phyloP scores from a whole-genome alignment of 1,140 invertebrate genomes.

The Lerema accius region DNA sequence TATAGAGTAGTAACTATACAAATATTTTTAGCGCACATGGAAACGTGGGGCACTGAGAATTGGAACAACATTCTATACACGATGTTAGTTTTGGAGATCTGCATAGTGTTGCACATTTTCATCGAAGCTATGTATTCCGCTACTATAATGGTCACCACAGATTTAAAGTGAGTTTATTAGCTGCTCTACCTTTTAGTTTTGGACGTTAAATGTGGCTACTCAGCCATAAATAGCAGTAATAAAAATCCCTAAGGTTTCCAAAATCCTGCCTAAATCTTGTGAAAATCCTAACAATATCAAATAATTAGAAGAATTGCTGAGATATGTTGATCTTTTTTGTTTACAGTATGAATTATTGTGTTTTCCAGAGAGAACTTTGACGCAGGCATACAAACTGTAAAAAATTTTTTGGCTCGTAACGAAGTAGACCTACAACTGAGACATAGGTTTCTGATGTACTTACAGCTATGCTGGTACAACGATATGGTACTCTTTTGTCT shows the following conservation, averaged over 20 bases:
- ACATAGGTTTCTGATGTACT: constrained; percentile 60
- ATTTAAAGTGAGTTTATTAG: constrained; percentile 50
- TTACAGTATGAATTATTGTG: not conserved
- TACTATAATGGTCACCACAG: constrained; percentile 70
- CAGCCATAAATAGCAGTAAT: not conserved
- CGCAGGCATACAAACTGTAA: constrained; percentile 54
- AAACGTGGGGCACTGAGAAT: constrained; percentile 41
- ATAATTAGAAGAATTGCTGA: too few species aligned
- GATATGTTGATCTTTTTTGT: too few species aligned
- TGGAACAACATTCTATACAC: constrained; percentile 52
- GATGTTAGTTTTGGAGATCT: constrained; percentile 60
- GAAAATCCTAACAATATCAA: too few species aligned
- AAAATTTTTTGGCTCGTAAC: constrained; percentile 54
- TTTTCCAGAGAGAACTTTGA: constrained; percentile 60
- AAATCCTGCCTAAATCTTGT: too few species aligned
- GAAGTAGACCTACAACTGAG: constrained; percentile 53
- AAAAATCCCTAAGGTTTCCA: too few species aligned
- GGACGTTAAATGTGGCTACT: too few species aligned
- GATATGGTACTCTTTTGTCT: too few species aligned
- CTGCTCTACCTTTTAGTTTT: too few species aligned
- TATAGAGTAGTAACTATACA: too few species aligned
- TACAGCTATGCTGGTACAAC: constrained; percentile 65
- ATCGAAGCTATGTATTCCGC: constrained; percentile 69
- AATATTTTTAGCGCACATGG: constrained; percentile 52
- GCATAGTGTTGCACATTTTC: constrained; percentile 59